phyloP scores from a whole-genome alignment of 2,888 invertebrate species.

The Pteria penguin region DNA sequence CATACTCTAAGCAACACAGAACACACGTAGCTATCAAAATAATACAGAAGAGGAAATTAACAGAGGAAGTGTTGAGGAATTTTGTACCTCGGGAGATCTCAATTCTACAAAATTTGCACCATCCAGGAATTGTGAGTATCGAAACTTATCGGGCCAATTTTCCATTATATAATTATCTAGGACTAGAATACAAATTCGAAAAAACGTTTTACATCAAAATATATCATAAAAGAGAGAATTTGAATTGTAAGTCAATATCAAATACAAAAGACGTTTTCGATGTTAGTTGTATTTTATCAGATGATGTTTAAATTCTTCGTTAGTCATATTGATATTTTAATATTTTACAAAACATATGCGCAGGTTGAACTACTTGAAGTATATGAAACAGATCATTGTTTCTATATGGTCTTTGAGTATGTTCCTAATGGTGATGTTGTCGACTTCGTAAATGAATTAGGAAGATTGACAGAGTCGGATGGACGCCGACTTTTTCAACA shows the following conservation, averaged over 20 bases:
- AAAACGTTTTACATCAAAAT: too few relatives aligned
- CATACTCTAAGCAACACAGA: slow-evolving; percentile 28
- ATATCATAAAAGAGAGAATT: too few relatives aligned
- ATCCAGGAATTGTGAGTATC: slow-evolving; percentile 48
- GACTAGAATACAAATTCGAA: too few relatives aligned
- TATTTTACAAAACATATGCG: too few relatives aligned
- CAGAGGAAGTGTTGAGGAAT: slow-evolving; percentile 27
- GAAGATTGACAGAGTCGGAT: slow-evolving; percentile 45
- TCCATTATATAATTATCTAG: too few relatives aligned
- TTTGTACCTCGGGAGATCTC: slow-evolving; percentile 48
- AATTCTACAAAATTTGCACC: slow-evolving; percentile 39
- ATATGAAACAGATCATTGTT: slow-evolving; percentile 30
- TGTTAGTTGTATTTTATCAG: too few relatives aligned
- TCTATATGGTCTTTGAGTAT: slow-evolving; percentile 49
- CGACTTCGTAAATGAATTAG: slow-evolving; percentile 45
- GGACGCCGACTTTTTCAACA: slow-evolving; percentile 50
- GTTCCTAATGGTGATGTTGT: slow-evolving; percentile 47
- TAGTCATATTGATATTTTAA: too few relatives aligned
- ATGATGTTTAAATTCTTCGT: too few relatives aligned
- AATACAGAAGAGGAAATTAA: slow-evolving; percentile 38
- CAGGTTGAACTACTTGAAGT: slow-evolving; percentile 45
- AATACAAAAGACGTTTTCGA: too few relatives aligned
- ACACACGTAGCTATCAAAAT: slow-evolving; percentile 51
- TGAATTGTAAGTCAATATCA: too few relatives aligned
- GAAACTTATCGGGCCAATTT: background rate